Conservation (phyloP, 1,140 invertebrate species). For the Ceratina japonica region DNA sequence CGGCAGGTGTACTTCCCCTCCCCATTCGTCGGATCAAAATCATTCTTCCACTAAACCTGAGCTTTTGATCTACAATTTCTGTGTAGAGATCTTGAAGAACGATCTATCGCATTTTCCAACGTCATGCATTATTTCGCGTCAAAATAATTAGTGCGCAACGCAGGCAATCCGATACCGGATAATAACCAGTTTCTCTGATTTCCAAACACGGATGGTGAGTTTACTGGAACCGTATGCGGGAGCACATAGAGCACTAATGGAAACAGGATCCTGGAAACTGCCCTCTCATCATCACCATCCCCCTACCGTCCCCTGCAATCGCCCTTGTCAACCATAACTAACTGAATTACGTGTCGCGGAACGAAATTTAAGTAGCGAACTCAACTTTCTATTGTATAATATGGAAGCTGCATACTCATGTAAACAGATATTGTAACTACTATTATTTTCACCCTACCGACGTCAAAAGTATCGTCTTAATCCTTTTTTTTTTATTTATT, state of each 20-base stretch:
- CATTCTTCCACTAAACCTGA: background rate
- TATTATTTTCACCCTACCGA: too few species aligned
- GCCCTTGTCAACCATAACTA: background rate
- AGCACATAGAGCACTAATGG: background rate
- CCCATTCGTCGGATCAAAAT: slow-evolving; percentile 17
- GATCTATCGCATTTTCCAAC: background rate
- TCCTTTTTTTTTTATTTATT: too few species aligned
- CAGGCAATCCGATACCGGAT: slow-evolving; percentile 37
- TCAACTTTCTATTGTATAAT: too few species aligned
- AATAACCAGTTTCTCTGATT: slow-evolving; percentile 41
- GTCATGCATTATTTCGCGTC: slow-evolving; percentile 3
- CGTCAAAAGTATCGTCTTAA: too few species aligned
- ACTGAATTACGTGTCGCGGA: background rate
- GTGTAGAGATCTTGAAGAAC: background rate
- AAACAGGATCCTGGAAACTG: background rate
- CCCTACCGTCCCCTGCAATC: background rate
- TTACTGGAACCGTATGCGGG: slow-evolving; percentile 1
- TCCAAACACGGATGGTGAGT: slow-evolving; percentile 14
- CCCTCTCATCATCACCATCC: background rate
- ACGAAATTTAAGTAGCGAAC: background rate
- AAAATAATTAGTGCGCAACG: slow-evolving; percentile 46
- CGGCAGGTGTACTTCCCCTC: slow-evolving; percentile 40
- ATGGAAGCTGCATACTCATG: too few species aligned
- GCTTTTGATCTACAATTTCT: background rate
- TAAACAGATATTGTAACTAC: too few species aligned